phyloP scores from a whole-genome alignment of 2,888 invertebrate genomes.

The Leptinotarsa tumamoca region DNA sequence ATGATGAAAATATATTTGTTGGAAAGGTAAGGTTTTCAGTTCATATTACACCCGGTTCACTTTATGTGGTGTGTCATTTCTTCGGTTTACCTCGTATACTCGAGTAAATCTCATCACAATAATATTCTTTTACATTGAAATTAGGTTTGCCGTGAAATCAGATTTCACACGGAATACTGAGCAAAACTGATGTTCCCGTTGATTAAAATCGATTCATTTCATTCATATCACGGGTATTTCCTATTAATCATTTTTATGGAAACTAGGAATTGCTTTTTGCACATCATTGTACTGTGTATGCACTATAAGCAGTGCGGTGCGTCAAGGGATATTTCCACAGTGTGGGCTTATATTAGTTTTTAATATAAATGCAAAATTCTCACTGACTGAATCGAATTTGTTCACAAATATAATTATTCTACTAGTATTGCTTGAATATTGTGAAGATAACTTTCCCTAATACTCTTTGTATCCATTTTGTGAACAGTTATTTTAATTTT shows the following conservation, averaged over 20 bases:
- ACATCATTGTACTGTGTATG: not conserved
- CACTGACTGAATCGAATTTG: no score
- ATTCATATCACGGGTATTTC: conserved; percentile 5
- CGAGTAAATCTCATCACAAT: not conserved
- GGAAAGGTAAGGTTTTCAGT: no score
- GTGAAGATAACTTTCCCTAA: no score
- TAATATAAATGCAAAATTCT: no score
- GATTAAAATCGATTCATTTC: not conserved
- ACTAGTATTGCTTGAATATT: no score
- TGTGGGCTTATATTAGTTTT: no score
- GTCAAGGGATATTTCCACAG: not conserved
- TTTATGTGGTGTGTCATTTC: not conserved
- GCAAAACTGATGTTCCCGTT: conserved; percentile 6
- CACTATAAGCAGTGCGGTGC: not conserved
- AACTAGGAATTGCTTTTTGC: not conserved
- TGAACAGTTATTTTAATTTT: no score
- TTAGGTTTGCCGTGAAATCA: conserved; percentile 10
- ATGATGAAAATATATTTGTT: no score
- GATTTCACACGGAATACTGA: conserved; percentile 9
- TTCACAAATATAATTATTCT: no score
- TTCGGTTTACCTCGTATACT: not conserved
- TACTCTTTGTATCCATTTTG: no score
- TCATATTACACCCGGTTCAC: not conserved
- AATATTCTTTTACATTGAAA: not conserved
- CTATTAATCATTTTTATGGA: conserved; percentile 13